phyloP scores from a whole-genome alignment of 1,140 invertebrate genomes.

The Apis florea region DNA sequence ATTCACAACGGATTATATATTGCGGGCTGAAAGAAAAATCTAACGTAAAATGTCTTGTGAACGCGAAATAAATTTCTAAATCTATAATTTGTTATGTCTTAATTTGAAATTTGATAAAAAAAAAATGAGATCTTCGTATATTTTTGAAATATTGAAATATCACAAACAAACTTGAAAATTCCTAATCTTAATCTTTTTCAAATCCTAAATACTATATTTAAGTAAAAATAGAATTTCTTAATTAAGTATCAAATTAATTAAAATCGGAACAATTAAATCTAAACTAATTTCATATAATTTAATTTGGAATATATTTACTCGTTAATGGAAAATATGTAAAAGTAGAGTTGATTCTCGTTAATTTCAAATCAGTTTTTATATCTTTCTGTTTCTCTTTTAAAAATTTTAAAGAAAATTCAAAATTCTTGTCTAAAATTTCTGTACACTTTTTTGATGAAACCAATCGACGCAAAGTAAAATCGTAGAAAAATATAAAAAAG shows the following conservation, averaged over 20 bases:
- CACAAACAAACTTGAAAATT: too few species aligned
- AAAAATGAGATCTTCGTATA: too few species aligned
- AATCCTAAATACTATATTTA: background rate
- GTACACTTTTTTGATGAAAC: background rate
- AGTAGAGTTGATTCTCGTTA: background rate
- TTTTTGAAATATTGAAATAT: too few species aligned
- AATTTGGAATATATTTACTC: background rate
- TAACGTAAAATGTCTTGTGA: background rate
- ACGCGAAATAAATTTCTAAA: background rate
- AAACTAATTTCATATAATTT: background rate
- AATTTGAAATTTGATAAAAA: background rate
- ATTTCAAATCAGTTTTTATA: background rate
- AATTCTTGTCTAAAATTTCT: background rate
- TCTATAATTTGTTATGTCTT: background rate
- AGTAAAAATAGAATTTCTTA: background rate
- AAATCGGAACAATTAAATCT: background rate
- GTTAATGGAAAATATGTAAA: background rate
- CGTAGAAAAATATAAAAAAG: background rate
- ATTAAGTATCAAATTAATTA: background rate
- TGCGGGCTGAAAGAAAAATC: background rate
- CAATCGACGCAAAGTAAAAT: background rate
- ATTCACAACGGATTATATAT: constrained; percentile 33
- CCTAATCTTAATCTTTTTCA: background rate
- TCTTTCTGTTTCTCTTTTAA: background rate
- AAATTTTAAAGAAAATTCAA: background rate